Conservation (phyloP, 2,113 vertebrate species). For the Pterocles gutturalis region DNA sequence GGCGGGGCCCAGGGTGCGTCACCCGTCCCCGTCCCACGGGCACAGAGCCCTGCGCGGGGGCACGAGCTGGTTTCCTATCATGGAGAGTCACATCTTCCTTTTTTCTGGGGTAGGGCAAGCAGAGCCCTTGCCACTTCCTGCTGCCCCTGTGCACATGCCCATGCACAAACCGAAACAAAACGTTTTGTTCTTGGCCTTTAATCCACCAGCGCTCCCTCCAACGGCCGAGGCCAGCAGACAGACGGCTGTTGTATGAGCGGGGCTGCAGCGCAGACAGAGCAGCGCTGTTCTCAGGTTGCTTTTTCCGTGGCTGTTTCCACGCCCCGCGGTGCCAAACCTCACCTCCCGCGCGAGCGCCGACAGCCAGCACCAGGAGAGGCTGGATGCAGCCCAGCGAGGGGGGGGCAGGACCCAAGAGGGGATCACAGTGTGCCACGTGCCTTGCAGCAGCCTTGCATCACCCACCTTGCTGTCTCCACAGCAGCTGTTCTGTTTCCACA, state of each 20-base stretch:
- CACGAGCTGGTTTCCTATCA: no score
- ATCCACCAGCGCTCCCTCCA: background rate
- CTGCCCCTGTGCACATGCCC: background rate
- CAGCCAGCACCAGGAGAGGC: background rate
- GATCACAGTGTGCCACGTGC: no score
- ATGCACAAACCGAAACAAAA: background rate
- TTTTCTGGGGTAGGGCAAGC: accelerated
- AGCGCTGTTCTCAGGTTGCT: accelerated
- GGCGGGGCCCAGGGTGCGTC: no score
- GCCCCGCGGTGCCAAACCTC: background rate
- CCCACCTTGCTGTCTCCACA: no score
- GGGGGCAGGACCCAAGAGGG: background rate
- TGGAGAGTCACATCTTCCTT: background rate
- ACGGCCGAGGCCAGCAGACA: background rate
- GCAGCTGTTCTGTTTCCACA: background rate
- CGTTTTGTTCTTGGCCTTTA: background rate
- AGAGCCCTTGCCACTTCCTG: background rate
- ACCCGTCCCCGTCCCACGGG: no score
- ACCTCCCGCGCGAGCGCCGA: background rate
- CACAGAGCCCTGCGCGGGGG: no score
- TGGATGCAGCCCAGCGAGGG: background rate
- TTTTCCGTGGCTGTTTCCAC: background rate
- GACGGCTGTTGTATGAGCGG: background rate
- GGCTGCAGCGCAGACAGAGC: background rate
- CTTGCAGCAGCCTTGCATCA: no score